phyloP scores from a whole-genome alignment of 1,140 invertebrate species.

The Drosophila ercepeae region DNA sequence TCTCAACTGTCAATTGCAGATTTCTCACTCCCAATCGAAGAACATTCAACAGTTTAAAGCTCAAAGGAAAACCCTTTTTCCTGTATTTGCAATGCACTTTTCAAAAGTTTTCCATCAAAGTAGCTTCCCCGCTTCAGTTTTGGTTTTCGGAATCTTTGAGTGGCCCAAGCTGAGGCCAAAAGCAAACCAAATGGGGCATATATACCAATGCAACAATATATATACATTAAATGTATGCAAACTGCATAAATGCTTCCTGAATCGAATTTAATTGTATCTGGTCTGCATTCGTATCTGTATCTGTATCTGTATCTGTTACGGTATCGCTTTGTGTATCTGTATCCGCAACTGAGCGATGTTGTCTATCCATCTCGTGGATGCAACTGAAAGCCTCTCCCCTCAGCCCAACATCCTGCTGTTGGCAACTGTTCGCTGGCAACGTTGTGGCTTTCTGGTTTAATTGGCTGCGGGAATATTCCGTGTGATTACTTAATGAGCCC shows the following conservation, averaged over 20 bases:
- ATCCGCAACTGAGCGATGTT: conserved; percentile 44
- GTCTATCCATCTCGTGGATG: conserved; percentile 66
- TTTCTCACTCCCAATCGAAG: background rate
- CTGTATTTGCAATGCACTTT: conserved; percentile 19
- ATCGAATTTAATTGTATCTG: conserved; percentile 80
- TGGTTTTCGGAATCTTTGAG: background rate
- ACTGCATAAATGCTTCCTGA: conserved; percentile 79
- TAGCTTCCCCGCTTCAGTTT: conserved; percentile 33
- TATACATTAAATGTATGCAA: conserved; percentile 47
- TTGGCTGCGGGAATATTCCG: conserved; percentile 80
- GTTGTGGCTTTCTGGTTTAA: conserved; percentile 76
- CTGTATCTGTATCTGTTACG: conserved; percentile 19
- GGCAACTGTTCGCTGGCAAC: conserved; percentile 23
- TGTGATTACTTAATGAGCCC: conserved; percentile 79
- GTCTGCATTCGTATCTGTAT: conserved; percentile 35
- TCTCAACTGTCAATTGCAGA: background rate
- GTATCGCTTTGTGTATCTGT: conserved; percentile 22
- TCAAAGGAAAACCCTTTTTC: too few relatives aligned
- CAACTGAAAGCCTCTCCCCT: background rate
- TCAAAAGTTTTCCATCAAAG: conserved; percentile 39
- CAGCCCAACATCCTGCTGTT: conserved; percentile 4
- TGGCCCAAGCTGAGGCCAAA: conserved; percentile 9
- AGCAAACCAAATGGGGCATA: conserved; percentile 17
- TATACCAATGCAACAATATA: conserved; percentile 19
- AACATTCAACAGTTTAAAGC: conserved; percentile 23